Base-by-base conservation (phyloP, 2,888 invertebrate species). In the Eremobia ochroleuca region DNA sequence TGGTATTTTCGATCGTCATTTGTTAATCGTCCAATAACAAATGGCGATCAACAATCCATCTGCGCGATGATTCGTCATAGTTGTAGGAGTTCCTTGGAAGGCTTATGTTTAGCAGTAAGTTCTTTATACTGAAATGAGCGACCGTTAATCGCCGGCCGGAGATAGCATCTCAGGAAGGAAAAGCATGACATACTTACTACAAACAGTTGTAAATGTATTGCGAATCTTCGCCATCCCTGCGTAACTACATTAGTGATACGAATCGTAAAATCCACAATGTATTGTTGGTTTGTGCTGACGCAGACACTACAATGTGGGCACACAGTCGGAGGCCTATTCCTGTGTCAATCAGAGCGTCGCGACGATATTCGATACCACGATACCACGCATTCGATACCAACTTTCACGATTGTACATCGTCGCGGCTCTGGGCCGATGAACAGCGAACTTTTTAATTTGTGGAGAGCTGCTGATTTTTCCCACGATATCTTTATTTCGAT, bases 341-440 rank as follows among this genome's bases (percentile, higher is more conserved):
- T 77, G 80, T 80, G 90, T 91, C 92, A 91, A 91, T 92, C 91
- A 92, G 91, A 92, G 88, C 90, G 88, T 80, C 82, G 79, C 73
- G 73, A 73, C 74, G 90, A 86, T 74, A 92, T 85, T 79, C 64
- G 90, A 92, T 89, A 91, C 75, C 61, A 74, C 82, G 85, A 92
- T 88, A 92, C 75, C 71, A 76, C 81, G 85, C 82, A 90, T 88
- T 88, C 79, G 91, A 91, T 88, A 87, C 87, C 76, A 67, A 89
- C 92, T 92, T 92, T 92, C 92, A 86, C 91, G 87, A 79, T 70
- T 62, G 72, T 76, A 76, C 79, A 79, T 86, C 87, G 83, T 73
- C 84, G 79, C 75, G 68, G 75, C 59, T 77, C 75, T 81, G 59
- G 66, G 49, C 58, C 72, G 71, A 37, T 83, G 83, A 64, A 72